Conservation (phyloP, 2,113 vertebrate species). For the Hypocryptadius cinnamomeus region DNA sequence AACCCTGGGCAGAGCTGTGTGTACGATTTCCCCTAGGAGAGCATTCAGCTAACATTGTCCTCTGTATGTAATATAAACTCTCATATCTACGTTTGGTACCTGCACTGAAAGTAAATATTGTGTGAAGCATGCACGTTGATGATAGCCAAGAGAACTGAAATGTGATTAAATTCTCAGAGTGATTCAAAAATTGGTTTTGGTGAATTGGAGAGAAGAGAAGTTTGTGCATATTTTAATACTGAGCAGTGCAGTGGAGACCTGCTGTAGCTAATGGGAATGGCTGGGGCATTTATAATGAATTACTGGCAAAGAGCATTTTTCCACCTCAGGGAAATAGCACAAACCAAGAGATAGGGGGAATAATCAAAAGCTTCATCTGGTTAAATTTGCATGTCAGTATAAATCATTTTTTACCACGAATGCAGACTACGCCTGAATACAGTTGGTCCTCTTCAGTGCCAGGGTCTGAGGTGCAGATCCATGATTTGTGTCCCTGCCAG, state of each 20-base stretch:
- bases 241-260: slow-evolving; percentile 14
- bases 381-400: slow-evolving; percentile 15
- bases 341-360: slow-evolving; percentile 2
- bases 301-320: slow-evolving; percentile 39
- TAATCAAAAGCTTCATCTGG: slow-evolving; percentile 34
- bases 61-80: background rate
- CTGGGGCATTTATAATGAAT: slow-evolving; percentile 54
- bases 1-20: background rate
- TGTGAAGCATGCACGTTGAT: background rate
- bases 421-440: background rate
- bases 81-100: background rate
- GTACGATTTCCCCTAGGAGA: background rate
- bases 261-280: slow-evolving; percentile 42
- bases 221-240: slow-evolving; percentile 53
- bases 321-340: slow-evolving; percentile 9
- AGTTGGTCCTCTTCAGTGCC: background rate
- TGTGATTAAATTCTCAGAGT: slow-evolving; percentile 21
- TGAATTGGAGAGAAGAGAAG: slow-evolving; percentile 8
- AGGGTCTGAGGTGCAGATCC: background rate
- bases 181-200: slow-evolving; percentile 26
- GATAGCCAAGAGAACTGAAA: slow-evolving; percentile 16
- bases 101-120: background rate
- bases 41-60: background rate
- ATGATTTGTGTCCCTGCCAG: background rate
- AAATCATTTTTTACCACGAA: background rate